Conservation (phyloP, 30 jellyfish, hydroid and myxozoan species). For the Pelagia noctiluca region DNA sequence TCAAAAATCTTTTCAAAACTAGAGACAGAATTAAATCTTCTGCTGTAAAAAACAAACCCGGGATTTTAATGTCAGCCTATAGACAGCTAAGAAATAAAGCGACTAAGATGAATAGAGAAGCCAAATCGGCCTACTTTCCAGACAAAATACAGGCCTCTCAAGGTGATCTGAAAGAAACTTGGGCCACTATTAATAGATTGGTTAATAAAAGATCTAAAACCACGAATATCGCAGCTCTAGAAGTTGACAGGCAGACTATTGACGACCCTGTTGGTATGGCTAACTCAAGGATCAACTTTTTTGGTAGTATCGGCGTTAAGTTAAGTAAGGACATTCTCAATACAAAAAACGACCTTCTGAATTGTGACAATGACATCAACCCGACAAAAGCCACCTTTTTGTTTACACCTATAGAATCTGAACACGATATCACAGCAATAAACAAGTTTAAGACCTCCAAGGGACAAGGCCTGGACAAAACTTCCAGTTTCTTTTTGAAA, state of each 20-base stretch:
- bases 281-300: background rate
- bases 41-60: too few relatives aligned
- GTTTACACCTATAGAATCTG: slow-evolving; percentile 1
- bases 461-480: background rate
- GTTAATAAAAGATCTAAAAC: background rate
- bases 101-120: background rate
- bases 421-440: background rate
- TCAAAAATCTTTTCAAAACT: background rate
- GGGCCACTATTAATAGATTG: background rate
- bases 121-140: background rate
- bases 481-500: too few relatives aligned
- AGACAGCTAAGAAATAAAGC: background rate
- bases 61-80: too few relatives aligned
- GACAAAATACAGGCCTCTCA: background rate
- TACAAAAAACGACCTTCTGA: background rate
- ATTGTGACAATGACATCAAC: background rate
- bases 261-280: background rate
- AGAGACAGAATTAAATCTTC: background rate
- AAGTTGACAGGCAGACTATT: background rate
- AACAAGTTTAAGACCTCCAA: background rate
- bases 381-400: background rate
- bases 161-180: background rate
- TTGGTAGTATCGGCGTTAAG: background rate
- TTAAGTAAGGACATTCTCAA: background rate
- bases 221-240: background rate